Base-by-base conservation (phyloP, 2,888 invertebrate species). In the Ectemnius cavifrons region DNA sequence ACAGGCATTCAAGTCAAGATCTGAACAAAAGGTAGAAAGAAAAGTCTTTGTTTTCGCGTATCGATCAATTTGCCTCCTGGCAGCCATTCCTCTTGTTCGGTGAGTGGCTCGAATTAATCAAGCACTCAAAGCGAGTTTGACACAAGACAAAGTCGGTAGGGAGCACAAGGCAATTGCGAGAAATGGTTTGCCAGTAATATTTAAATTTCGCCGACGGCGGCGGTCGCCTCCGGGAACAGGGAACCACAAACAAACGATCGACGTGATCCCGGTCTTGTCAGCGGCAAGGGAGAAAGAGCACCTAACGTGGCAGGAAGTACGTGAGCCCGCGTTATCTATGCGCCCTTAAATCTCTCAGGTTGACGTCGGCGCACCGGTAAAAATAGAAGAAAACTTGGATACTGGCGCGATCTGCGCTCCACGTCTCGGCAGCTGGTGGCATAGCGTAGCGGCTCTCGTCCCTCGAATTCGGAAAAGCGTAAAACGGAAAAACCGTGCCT, bases 291-390 rank as follows among this genome's bases (percentile, higher is more conserved):
- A 14, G 52, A 71, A 75, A 63, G 64, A 77, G 70, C 73, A 67
- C 60, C 63, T 68, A 70, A 72, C 67, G 67, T 75, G 68, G 58
- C 27, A 64, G 73, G 71, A 76, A 75, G 71, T 75, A 77, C 80
- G 78, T 76, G 77, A 72, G 75, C 71, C 67, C 69, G 69, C 74
- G 79, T 84, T 85, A 85, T 85, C 81, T 85, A 80, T 75, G 80
- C 80, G 78, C 81, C 79, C 84, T 85, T 85, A 86, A 87, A 88
- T 87, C 86, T 85, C 84, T 75, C 77, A 82, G 82, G 76, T 77
- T 84, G 86, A 84, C 37, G 37, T 2, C 85, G 16, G 78, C 72
- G 76, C 78, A 74, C 82, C 79, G 84, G 80, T 84, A 84, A 88
- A 86, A 86, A 84, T 85, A 83, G 83, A 81, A 37, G 37, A 37